Evolutionary conservation across 2,888 invertebrate genomes (phyloP).

Genomic region (Meganola albula): DNA sequence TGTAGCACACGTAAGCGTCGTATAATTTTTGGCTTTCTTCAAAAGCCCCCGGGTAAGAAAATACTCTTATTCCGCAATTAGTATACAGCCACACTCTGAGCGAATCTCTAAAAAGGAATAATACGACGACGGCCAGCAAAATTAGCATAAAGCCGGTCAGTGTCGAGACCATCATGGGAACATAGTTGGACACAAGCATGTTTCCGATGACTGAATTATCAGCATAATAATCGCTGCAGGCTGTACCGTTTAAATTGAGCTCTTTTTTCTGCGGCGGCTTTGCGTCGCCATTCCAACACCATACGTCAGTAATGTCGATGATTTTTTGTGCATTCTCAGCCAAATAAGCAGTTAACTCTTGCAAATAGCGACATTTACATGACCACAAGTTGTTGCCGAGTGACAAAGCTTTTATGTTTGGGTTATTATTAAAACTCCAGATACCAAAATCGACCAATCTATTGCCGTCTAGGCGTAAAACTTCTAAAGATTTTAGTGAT

Average conservation of each 20-base stretch:
- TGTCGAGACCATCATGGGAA: slow-evolving; percentile 89
- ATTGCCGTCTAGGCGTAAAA: slow-evolving; percentile 90
- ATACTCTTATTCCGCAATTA: slow-evolving; percentile 89
- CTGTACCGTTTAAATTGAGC: slow-evolving; percentile 89
- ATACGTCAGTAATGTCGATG: slow-evolving; percentile 86
- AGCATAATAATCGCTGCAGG: slow-evolving; percentile 91
- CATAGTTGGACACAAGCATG: slow-evolving; percentile 89
- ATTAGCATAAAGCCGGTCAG: slow-evolving; percentile 87
- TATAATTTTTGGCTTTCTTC: slow-evolving; percentile 92
- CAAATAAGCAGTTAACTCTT: slow-evolving; percentile 89
- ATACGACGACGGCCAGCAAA: slow-evolving; percentile 85
- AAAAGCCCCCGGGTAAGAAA: slow-evolving; percentile 82
- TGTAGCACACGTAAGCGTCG: slow-evolving; percentile 95
- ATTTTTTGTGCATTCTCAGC: slow-evolving; percentile 88
- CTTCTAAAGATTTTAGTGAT: slow-evolving; percentile 86
- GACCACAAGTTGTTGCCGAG: slow-evolving; percentile 93
- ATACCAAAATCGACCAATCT: slow-evolving; percentile 87
- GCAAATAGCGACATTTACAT: slow-evolving; percentile 92
- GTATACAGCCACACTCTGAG: slow-evolving; percentile 92
- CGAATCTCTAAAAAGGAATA: slow-evolving; percentile 91
- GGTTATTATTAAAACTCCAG: slow-evolving; percentile 84
- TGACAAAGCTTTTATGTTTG: slow-evolving; percentile 84
- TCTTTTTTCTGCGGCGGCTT: slow-evolving; percentile 86
- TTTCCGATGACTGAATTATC: slow-evolving; percentile 89
- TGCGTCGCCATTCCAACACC: slow-evolving; percentile 87